Conservation (phyloP, 2,888 invertebrate genomes). For the Apamea anceps region DNA sequence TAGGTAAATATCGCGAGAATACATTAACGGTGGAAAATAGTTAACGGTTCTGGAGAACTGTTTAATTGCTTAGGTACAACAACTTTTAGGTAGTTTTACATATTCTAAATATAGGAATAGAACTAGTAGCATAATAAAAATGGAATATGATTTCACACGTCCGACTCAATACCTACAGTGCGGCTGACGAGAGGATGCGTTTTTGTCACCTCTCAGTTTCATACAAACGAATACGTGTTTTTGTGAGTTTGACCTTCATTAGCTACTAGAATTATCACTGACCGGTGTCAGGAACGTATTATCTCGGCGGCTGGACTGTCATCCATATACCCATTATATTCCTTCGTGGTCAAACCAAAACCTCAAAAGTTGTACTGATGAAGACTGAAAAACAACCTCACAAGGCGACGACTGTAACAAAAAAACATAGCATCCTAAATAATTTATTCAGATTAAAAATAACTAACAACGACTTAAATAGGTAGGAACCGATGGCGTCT, state of each 20-base stretch:
- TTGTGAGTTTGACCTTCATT: no score
- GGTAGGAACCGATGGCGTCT: not conserved
- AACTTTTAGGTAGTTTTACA: not conserved
- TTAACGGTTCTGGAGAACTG: not conserved
- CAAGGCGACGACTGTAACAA: no score
- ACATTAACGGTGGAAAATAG: not conserved
- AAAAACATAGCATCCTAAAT: no score
- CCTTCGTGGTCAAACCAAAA: not conserved
- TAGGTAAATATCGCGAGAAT: no score
- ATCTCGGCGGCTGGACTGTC: no score
- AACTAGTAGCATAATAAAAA: not conserved
- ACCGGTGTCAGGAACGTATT: no score
- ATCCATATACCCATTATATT: not conserved
- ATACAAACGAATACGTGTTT: no score
- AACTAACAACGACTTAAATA: not conserved
- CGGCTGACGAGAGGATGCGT: no score
- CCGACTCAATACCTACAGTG: not conserved
- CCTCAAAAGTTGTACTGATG: not conserved
- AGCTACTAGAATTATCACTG: no score
- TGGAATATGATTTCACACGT: not conserved
- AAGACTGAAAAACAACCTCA: no score
- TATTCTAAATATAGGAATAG: not conserved
- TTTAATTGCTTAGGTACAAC: not conserved
- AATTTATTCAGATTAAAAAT: constrained; percentile 1
- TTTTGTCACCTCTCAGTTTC: no score